Percentiles rank a stretch among this genome's conserved stretches.
Evolutionary conservation across 2,113 vertebrate genomes (phyloP).

Genomic region (Clupea harengus): DNA sequence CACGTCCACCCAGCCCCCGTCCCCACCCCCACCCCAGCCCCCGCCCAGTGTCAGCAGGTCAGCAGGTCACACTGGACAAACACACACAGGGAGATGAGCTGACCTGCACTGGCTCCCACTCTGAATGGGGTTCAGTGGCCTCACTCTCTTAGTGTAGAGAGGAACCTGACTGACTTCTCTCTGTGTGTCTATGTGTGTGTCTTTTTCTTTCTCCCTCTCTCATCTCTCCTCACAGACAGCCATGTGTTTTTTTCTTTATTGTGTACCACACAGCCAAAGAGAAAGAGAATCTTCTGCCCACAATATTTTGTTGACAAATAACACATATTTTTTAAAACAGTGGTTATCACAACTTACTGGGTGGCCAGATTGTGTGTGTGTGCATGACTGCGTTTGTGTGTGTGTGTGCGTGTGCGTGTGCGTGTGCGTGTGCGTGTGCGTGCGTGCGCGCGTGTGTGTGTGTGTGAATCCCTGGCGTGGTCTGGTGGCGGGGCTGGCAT

Average conservation of each 20-base stretch:
- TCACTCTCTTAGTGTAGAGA: not conserved
- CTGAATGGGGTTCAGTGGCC: not conserved
- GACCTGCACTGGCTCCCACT: not conserved
- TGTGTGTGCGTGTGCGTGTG: conserved; percentile 53
- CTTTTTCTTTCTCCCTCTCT: not conserved
- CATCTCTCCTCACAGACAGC: not conserved
- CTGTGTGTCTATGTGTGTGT: not conserved
- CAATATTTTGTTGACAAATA: not conserved
- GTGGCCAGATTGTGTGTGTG: not conserved
- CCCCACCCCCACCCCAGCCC: not conserved
- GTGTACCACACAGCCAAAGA: too few species aligned
- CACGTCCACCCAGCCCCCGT: not conserved
- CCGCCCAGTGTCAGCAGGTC: not conserved
- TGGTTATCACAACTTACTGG: conserved; percentile 16
- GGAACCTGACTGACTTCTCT: not conserved
- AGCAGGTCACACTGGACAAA: not conserved
- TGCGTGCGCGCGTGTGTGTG: conserved; percentile 31
- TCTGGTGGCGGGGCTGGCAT: conserved; percentile 67
- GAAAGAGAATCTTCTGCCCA: too few species aligned
- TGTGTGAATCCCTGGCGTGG: conserved; percentile 60
- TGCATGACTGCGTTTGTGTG: conserved; percentile 31
- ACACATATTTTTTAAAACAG: not conserved
- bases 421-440: conserved; percentile 37
- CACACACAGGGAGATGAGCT: conserved; percentile 3
- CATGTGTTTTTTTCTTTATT: too few species aligned